These are phyloP conservation scores for Alentia gelatinosa DNA, from an alignment of 2,888 invertebrate species.

Conservation along the genomic window DNA sequence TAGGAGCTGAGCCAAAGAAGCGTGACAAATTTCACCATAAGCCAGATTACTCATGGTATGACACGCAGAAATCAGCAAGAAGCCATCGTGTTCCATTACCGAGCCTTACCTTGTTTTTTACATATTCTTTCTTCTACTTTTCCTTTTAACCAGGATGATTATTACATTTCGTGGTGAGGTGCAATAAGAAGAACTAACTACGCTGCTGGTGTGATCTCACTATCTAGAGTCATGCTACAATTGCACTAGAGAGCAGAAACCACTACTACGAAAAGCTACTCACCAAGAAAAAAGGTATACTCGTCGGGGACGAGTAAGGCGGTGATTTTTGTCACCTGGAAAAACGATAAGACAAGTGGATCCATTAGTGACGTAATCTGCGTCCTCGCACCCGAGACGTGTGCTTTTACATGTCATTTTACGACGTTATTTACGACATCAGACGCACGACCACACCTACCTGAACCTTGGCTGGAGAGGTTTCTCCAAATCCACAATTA, in stretches of 20 bases:
- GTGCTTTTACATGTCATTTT: no score
- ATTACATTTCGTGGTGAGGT: background rate
- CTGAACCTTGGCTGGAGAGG: no score
- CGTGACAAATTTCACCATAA: no score
- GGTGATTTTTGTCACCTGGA: constrained; percentile 45
- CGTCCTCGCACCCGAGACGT: background rate
- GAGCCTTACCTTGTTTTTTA: no score
- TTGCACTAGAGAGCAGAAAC: background rate
- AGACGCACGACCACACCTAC: background rate
- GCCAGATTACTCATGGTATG: no score
- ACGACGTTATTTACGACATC: background rate
- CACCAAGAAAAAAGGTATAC: constrained; percentile 24
- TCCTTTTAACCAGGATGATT: background rate
- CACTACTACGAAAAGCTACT: constrained; percentile 17
- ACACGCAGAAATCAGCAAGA: no score
- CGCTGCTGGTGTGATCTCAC: background rate
- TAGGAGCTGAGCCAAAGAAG: no score
- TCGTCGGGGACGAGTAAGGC: constrained; percentile 22
- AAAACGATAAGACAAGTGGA: constrained; percentile 39
- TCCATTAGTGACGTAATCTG: background rate
- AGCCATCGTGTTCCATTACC: no score
- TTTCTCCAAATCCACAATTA: no score
- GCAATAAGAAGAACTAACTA: background rate
- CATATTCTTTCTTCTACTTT: no score
- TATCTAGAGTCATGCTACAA: constrained; percentile 25